Conservation (phyloP, 2,113 vertebrate genomes). For the Sceloporus undulatus region DNA sequence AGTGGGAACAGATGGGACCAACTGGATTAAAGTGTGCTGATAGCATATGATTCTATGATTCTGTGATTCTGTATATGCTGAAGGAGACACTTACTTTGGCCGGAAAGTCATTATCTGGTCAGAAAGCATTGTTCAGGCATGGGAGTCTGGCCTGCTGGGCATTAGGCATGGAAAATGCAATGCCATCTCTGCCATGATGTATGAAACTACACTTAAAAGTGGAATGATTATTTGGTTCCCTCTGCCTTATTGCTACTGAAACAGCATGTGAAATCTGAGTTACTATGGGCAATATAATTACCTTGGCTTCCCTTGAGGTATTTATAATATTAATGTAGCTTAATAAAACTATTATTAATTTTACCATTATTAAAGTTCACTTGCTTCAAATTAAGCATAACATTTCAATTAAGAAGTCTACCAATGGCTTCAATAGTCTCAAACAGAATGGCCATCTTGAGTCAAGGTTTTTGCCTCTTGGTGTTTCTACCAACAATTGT, state of each 20-base stretch:
- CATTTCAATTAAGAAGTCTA: constrained; percentile 74
- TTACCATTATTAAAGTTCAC: constrained; percentile 75
- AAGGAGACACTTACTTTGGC: too few relatives aligned
- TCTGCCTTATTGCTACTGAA: constrained; percentile 18
- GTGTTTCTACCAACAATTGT: not conserved
- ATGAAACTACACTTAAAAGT: not conserved
- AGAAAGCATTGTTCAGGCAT: too few relatives aligned
- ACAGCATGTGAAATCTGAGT: constrained; percentile 40
- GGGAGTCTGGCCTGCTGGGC: too few relatives aligned
- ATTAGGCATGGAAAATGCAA: not conserved
- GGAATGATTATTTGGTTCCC: not conserved
- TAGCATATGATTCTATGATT: too few relatives aligned
- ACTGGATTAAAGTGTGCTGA: not conserved
- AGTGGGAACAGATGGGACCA: not conserved
- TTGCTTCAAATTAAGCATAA: constrained; percentile 76
- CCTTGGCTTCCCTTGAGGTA: constrained; percentile 70
- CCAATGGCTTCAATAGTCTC: constrained; percentile 63
- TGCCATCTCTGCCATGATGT: not conserved
- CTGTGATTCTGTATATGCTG: too few relatives aligned
- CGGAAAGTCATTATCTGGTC: too few relatives aligned
- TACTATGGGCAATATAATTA: constrained; percentile 72
- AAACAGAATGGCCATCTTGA: constrained; percentile 21
- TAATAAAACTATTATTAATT: constrained; percentile 76
- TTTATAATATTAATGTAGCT: constrained; percentile 74
- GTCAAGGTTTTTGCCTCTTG: not conserved